These are phyloP conservation scores for Microtus oregoni DNA, from an alignment of 2,113 vertebrate genomes.

Conservation along the genomic window DNA sequence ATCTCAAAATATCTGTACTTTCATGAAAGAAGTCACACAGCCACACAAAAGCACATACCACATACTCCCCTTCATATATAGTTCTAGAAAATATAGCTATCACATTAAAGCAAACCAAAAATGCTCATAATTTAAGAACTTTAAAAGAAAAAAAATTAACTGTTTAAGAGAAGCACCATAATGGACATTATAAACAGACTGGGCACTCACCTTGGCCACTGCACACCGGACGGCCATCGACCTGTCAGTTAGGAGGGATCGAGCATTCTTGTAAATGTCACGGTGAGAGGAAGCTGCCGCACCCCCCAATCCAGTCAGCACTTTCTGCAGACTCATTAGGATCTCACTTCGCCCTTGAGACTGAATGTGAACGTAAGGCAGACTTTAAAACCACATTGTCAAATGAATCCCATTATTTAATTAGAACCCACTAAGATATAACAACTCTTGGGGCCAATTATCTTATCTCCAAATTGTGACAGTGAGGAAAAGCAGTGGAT, in stretches of 20 bases:
- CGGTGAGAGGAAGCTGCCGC: constrained; percentile 98
- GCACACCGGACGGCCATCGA: constrained; percentile 98
- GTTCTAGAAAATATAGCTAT: constrained; percentile 42
- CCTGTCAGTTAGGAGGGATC: constrained; percentile 95
- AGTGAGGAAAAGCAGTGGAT: constrained; percentile 27
- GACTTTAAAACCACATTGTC: not conserved
- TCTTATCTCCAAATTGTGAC: constrained; percentile 29
- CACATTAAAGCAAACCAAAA: not conserved
- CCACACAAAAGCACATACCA: not conserved
- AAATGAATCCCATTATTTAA: constrained; percentile 53
- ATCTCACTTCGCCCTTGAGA: constrained; percentile 98
- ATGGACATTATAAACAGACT: not conserved
- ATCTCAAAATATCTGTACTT: constrained; percentile 28
- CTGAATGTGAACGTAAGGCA: constrained; percentile 81
- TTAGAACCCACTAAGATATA: not conserved
- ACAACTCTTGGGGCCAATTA: not conserved
- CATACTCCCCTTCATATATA: not conserved
- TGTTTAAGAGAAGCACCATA: not conserved
- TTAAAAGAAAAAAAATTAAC: not conserved
- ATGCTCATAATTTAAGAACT: constrained; percentile 32
- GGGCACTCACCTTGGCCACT: constrained; percentile 93
- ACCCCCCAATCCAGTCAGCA: constrained; percentile 94
- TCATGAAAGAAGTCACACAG: not conserved
- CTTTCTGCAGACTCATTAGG: constrained; percentile 97
- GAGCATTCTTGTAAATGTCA: constrained; percentile 98